Conservation (phyloP, 2,113 vertebrate genomes). For the Dipodomys ordii region DNA sequence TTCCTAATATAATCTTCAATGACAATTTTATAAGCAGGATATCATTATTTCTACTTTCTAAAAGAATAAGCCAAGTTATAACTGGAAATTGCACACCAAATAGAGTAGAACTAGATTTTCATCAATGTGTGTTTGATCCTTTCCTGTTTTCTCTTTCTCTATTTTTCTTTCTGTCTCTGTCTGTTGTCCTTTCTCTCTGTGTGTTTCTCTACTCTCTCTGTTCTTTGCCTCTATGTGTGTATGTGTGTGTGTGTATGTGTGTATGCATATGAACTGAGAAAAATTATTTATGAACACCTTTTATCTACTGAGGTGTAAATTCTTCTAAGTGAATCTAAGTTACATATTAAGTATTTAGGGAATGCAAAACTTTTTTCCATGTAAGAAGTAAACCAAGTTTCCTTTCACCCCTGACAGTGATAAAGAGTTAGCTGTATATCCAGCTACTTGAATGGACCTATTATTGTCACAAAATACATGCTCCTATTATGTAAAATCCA, state of each 20-base stretch:
- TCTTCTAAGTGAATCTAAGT: constrained; percentile 45
- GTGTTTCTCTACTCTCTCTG: background rate
- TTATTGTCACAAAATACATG: constrained; percentile 79
- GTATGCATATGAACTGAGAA: background rate
- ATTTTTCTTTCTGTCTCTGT: no score
- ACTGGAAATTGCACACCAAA: background rate
- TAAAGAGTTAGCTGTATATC: constrained; percentile 72
- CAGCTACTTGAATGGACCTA: constrained; percentile 68
- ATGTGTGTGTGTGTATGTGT: background rate
- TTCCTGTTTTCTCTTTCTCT: background rate
- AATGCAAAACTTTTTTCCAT: constrained; percentile 65
- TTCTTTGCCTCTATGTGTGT: background rate
- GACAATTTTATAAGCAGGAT: background rate
- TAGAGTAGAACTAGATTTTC: background rate
- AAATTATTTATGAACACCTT: background rate
- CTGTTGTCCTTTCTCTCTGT: background rate
- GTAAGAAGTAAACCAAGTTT: constrained; percentile 56
- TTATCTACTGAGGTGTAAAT: background rate
- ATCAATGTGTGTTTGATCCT: background rate
- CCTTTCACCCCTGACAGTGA: constrained; percentile 70
- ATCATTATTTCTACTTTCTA: background rate
- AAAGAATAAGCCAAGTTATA: background rate
- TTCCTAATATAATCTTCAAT: background rate
- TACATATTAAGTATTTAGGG: constrained; percentile 48
- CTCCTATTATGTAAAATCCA: constrained; percentile 81